Evolutionary conservation across 2,888 invertebrate genomes (phyloP).

Genomic region (Cryptops parisi): DNA sequence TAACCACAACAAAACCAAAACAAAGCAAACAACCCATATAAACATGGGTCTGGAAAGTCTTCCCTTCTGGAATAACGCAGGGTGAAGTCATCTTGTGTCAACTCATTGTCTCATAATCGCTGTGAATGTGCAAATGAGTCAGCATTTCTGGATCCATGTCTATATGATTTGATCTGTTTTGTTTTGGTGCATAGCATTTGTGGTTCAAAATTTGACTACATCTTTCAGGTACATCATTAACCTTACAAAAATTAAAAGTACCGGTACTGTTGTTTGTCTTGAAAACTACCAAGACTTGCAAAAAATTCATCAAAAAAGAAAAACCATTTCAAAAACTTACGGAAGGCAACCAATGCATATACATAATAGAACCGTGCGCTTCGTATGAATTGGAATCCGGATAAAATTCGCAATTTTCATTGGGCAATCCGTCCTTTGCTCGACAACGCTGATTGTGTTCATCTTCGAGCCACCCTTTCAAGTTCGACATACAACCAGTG

Average conservation of each 20-base stretch:
- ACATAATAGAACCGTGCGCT: conserved; percentile 22
- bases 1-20: too few relatives aligned
- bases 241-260: too few relatives aligned
- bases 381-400: conserved; percentile 15
- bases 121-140: neutral
- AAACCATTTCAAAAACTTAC: conserved; percentile 14
- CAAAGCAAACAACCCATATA: too few relatives aligned
- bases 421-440: conserved; percentile 16
- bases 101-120: neutral
- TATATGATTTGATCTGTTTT: too few relatives aligned
- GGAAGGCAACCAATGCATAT: conserved; percentile 22
- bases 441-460: conserved; percentile 20
- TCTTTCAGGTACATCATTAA: too few relatives aligned
- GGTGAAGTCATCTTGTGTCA: neutral
- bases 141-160: neutral
- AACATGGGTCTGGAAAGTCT: too few relatives aligned
- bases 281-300: too few relatives aligned
- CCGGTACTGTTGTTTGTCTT: too few relatives aligned
- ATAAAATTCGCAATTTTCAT: conserved; percentile 17
- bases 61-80: too few relatives aligned
- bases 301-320: too few relatives aligned
- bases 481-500: conserved; percentile 21
- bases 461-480: conserved; percentile 22
- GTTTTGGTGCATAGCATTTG: too few relatives aligned
- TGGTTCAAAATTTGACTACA: too few relatives aligned